phyloP scores from a whole-genome alignment of 2,113 vertebrate species.

The Serilophus lunatus region DNA sequence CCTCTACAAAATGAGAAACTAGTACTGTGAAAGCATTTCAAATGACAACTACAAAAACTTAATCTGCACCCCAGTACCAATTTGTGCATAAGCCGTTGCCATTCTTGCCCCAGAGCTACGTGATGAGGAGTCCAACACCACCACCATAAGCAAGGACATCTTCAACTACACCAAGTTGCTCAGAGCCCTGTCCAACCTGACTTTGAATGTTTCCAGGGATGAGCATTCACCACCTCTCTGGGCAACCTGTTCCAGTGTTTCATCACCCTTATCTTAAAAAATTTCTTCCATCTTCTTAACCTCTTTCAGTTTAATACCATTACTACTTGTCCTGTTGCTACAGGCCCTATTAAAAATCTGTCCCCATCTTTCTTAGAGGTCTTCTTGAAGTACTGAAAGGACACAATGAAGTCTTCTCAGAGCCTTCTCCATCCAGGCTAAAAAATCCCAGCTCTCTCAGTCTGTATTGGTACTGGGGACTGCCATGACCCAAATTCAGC shows the following conservation, averaged over 20 bases:
- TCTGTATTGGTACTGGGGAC: background rate
- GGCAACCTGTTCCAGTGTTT: background rate
- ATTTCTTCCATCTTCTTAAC: background rate
- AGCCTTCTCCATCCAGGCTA: background rate
- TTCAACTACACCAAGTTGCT: background rate
- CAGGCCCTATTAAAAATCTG: background rate
- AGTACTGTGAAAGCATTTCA: background rate
- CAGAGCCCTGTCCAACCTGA: background rate
- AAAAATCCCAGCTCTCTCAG: background rate
- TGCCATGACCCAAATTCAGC: background rate
- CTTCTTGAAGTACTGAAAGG: background rate
- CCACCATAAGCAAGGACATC: background rate
- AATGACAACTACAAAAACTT: background rate
- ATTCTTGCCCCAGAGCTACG: background rate
- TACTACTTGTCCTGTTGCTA: background rate
- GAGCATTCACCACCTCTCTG: background rate
- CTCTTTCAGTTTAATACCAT: background rate
- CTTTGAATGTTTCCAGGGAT: background rate
- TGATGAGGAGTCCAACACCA: accelerated
- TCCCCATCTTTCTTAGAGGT: background rate
- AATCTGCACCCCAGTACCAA: background rate
- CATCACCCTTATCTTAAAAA: background rate
- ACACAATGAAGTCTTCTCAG: background rate
- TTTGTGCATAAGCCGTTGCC: background rate
- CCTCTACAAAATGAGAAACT: background rate